Conservation (phyloP, 2,888 invertebrate species). For the Metallyticus violacea region DNA sequence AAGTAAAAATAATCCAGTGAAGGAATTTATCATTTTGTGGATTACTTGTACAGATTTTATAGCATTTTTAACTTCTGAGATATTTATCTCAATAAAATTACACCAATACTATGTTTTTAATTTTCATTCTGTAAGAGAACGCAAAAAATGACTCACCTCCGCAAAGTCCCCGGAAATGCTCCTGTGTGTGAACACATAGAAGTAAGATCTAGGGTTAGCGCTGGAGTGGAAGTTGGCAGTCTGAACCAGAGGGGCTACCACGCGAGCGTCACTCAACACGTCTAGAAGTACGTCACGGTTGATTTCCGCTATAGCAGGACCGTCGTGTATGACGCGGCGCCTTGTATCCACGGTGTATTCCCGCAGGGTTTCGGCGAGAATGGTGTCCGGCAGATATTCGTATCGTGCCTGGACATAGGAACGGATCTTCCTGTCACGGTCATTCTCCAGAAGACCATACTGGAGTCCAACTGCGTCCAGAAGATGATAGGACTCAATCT, state of each 20-base stretch:
- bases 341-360: slow-evolving; percentile 49
- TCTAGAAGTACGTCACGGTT: slow-evolving; percentile 80
- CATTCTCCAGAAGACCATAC: slow-evolving; percentile 71
- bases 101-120: too few relatives aligned
- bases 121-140: too few relatives aligned
- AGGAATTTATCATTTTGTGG: too few relatives aligned
- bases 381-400: slow-evolving; percentile 69
- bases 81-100: too few relatives aligned
- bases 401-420: slow-evolving; percentile 59
- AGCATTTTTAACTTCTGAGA: too few relatives aligned
- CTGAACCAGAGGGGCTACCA: slow-evolving; percentile 76
- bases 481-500: slow-evolving; percentile 75
- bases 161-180: slow-evolving; percentile 75
- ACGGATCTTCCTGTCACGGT: slow-evolving; percentile 47
- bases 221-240: slow-evolving; percentile 73
- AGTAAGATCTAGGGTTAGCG: slow-evolving; percentile 74
- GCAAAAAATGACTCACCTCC: slow-evolving; percentile 59
- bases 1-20: too few relatives aligned
- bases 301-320: slow-evolving; percentile 51
- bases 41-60: too few relatives aligned
- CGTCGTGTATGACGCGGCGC: background rate
- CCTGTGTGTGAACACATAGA: slow-evolving; percentile 86
- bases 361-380: slow-evolving; percentile 60
- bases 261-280: slow-evolving; percentile 84
- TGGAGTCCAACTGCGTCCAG: slow-evolving; percentile 68